Base-by-base conservation (phyloP, 2,888 invertebrate genomes). In the Arrhopalites spinosus region DNA sequence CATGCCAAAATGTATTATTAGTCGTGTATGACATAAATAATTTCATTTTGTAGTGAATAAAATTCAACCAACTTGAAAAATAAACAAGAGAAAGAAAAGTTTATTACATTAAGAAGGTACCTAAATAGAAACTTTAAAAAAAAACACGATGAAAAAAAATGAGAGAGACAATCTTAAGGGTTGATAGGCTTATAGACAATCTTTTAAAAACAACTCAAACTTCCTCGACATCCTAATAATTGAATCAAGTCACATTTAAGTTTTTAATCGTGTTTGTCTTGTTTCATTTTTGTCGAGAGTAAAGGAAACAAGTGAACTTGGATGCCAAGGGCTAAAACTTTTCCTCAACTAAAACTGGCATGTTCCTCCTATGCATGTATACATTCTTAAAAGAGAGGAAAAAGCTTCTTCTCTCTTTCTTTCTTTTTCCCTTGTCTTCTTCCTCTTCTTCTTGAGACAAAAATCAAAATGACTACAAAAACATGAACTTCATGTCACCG, bases 201-300 rank as follows among this genome's bases (percentile, higher is more conserved):
- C 67, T 68, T 47, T 68, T 68, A 68, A 68, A 59, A 43, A 47
- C 47, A 68, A 68, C 47, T 68, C 67, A 68, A 68, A 53, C 56
- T 59, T 70, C 56, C 59, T 23, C 56, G 36, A 70, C 59, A 59
- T 30, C 29, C 70, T 70, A 20, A 45, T 77, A 73, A 75, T 64
- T 47, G 29, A 71, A 68, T 67, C 69, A 71, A 77, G 75, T 75
- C 67, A 68, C 67, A 53, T 72, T 74, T 74, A 77, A 74, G 70
- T 77, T 77, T 74, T 74, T 70, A 77, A 74, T 74, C 77, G 69
- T 66, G 66, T 74, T 74, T 74, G 74, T 70, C 72, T 64, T 53
- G 25, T 73, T 73, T 73, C 67, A 67, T 76, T 71, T 74, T 74
- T 64, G 56, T 74, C 70, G 59, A 47, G 27, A 63, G 66, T n/a